Base-by-base conservation (phyloP, 2,888 invertebrate genomes). In the Stenotaenia linearis region DNA sequence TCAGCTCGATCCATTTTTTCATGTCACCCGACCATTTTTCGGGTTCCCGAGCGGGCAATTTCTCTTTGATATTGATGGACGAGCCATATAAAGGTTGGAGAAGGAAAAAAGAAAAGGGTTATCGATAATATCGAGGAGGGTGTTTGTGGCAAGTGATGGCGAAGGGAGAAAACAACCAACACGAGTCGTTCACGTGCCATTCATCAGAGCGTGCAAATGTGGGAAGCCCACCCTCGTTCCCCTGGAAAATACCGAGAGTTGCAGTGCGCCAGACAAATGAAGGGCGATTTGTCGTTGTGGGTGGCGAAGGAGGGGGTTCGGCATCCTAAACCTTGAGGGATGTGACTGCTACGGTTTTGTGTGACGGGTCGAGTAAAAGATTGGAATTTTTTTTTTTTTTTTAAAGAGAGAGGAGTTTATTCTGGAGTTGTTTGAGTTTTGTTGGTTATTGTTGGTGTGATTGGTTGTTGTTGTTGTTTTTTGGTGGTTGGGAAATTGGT, bases 131-230 rank as follows among this genome's bases (percentile, higher is more conserved):
- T 69, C 69, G 69, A 56, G 28, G 7, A 40, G 40, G 40, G 40
- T 40, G 40, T 15, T 32, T 40, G 40, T 15, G 40, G 32, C 5
- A 32, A 9, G 32, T 15, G 40, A 10, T 12, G 40, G n/a, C 4
- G n/a, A 40, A 12, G 15, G 18, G 18, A 50, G 18, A 50, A 18
- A 50, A 50, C 69, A 69, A 69, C 12, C 69, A 69, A 28, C 50
- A 50, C 12, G 69, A 69, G 69, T 69, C 25, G 69, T 69, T 69
- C 28, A 69, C 69, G 69, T 69, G 69, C 69, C 69, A 69, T 69
- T 69, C 28, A n/a, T 69, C 69, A 69, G 28, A 7, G 28, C 28
- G 25, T n/a, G 50, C 50, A 50, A 50, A 28, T 69, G 69, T 45
- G 6, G 45, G 6, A 45, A 45, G 12, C 12, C 45, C 45, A 9